Evolutionary conservation across 92 coral and sea anemone genomes (phyloP), one percentile per base, ranked within the genome.

Genomic region (Epizoanthus ramosus): DNA sequence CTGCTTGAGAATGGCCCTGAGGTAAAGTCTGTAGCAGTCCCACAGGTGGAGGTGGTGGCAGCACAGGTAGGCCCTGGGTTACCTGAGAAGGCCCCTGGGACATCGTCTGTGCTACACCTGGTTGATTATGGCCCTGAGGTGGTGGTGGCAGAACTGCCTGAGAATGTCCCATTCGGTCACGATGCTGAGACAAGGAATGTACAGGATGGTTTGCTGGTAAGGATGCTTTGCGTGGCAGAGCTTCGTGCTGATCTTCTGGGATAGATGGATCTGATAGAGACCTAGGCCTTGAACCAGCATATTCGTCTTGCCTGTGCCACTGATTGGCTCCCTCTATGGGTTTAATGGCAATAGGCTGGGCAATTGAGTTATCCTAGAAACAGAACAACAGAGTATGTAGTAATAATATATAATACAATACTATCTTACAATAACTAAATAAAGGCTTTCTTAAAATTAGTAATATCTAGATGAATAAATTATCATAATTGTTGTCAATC

Each of bases 241-340:
- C 87, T 17, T 75, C 58, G 24, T 64, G 65, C 15, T 85, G 47
- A 10, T 93, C 97, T 5, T 93, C 97, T 6, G 25, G 28, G 37
- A 85, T 47, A 18, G 91, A 61, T 39, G 97, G 91, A 80, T 93
- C 97, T n/a, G 97, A 93, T 17, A 81, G 77, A 10, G 97, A 93
- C 35, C 94, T 70, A 13, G 86, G 90, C 75, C 89, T 80, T 5
- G 63, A 24, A 0, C 57, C 85, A 71, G 43, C 68, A 71, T 71
- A 67, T 8, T 80, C 81, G n/a, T 65, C 79, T 35, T 39, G 81
- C 24, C 57, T 21, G 25, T 39, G 33, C 81, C 81, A 59, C 14
- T 76, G 68, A n/a, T 61, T 69, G 50, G 13, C 81, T 8, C 28
- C 79, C 72, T 63, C 82, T 50, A 63, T 21, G 45, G 52, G 67